phyloP scores from a whole-genome alignment of 1,140 invertebrate genomes.

The Drosophila rhopaloa region DNA sequence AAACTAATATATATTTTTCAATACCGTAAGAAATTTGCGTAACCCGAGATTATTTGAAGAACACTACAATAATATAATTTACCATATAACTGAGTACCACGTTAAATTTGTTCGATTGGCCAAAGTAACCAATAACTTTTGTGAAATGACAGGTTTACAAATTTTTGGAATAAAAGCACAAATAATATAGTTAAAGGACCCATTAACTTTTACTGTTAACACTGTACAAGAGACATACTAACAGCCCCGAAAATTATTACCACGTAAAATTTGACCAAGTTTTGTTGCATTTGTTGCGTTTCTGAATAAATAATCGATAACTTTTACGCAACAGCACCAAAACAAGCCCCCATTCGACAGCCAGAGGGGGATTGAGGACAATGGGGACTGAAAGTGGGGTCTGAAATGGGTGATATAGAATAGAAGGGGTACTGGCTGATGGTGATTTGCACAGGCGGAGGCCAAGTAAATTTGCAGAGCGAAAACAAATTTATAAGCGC shows the following conservation, averaged over 20 bases:
- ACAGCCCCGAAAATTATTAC: constrained; percentile 42
- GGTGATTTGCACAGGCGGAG: constrained; percentile 10
- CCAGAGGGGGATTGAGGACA: constrained; percentile 24
- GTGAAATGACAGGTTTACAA: background rate
- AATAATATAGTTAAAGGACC: constrained; percentile 9
- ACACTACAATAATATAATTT: background rate
- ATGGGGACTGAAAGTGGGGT: constrained; percentile 1
- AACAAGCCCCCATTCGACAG: constrained; percentile 57
- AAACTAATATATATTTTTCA: too few species aligned
- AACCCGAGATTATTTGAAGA: background rate
- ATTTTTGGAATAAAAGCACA: constrained; percentile 1
- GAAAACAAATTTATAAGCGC: constrained; percentile 81
- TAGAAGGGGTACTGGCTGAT: background rate
- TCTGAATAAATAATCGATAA: constrained; percentile 76
- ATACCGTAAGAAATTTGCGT: too few species aligned
- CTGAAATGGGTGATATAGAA: constrained; percentile 3
- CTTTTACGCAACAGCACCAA: constrained; percentile 65
- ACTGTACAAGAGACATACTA: constrained; percentile 42
- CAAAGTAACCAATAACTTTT: background rate
- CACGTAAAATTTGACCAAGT: constrained; percentile 50
- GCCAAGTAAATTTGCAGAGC: constrained; percentile 69
- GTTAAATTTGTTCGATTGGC: constrained; percentile 4
- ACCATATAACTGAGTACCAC: background rate
- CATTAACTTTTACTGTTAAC: constrained; percentile 20
- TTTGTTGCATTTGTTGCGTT: constrained; percentile 72